Evolutionary conservation across 2,888 invertebrate genomes (phyloP), one percentile per base, ranked within the genome.

Genomic region (Torymus auratus): DNA sequence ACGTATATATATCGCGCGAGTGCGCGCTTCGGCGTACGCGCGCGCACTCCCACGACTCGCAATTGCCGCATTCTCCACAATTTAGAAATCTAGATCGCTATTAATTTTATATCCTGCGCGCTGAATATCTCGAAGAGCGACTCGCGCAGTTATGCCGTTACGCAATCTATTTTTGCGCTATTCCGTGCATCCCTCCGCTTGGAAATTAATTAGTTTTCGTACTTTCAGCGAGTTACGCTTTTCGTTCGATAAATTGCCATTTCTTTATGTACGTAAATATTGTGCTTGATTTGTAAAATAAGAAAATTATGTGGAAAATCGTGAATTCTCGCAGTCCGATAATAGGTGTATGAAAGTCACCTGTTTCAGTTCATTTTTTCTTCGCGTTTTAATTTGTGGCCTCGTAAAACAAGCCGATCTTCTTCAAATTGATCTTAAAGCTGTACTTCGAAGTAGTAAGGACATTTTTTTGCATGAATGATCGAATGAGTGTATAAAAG

Each of bases 21-120:
- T 61, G 15, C 14, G 28, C 72, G 23, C 62, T 12, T 15, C 11
- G 15, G n/a, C 61, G 17, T 50, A 61, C 14, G 15, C 55, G 28
- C 52, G 76, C 85, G 85, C 85, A 88, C 89, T 89, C 89, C 88
- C 88, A 89, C 89, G 88, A 88, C 85, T 87, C 85, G 87, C 88
- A 89, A 89, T 89, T 89, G 88, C 89, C 87, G 88, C 88, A 89
- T 90, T 90, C 88, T 83, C 88, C 85, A 87, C 89, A 89, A 90
- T 89, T 89, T 88, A 89, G 88, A 88, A 89, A 90, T 90, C 89
- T 90, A 89, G 90, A 89, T 90, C 90, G 85, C 88, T 89, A 90
- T 90, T 90, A 90, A 90, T 90, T 90, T 90, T 88, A 89, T 88
- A 88, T 90, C 88, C 78, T 68, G 58, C 60, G 69, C 64, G 64